A percentile compares a stretch with the other conserved stretches of the same genome.
These are phyloP conservation scores for Ypsolopha sequella DNA, from an alignment of 2,888 invertebrate genomes.

Conservation along the genomic window DNA sequence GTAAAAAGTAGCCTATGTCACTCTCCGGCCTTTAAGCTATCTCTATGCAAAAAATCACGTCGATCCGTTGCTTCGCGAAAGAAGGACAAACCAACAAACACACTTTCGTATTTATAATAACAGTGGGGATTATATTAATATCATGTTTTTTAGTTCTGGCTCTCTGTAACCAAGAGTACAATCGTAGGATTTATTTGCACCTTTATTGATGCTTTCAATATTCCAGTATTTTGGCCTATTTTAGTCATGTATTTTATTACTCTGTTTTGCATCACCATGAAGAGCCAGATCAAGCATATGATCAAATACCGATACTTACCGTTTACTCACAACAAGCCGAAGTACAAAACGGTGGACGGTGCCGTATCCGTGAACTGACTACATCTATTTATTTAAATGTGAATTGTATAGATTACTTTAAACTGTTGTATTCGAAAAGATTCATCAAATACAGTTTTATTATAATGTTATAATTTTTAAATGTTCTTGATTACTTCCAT, in stretches of 20 bases:
- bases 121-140: too few species aligned
- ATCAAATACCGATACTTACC: constrained; percentile 99
- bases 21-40: too few species aligned
- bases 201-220: constrained; percentile 97
- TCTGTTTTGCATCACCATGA: constrained; percentile 98
- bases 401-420: constrained; percentile 27
- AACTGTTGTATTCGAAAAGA: constrained; percentile 58
- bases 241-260: constrained; percentile 99
- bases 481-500: constrained; percentile 10
- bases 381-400: constrained; percentile 11
- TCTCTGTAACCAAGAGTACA: constrained; percentile 95
- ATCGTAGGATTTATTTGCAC: constrained; percentile 91
- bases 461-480: constrained; percentile 48
- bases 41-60: too few species aligned
- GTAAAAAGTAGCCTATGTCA: too few species aligned
- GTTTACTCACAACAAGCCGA: constrained; percentile 98
- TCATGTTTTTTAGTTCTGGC: constrained; percentile 99
- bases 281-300: constrained; percentile 99
- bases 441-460: constrained; percentile 66
- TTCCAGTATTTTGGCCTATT: constrained; percentile 99
- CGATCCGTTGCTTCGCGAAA: too few species aligned
- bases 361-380: constrained; percentile 56
- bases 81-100: too few species aligned
- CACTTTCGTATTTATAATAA: too few species aligned
- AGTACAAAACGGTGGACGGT: constrained; percentile 79